Evolutionary conservation across 2,113 vertebrate genomes (phyloP).

Genomic region (Salvelinus alpinus): DNA sequence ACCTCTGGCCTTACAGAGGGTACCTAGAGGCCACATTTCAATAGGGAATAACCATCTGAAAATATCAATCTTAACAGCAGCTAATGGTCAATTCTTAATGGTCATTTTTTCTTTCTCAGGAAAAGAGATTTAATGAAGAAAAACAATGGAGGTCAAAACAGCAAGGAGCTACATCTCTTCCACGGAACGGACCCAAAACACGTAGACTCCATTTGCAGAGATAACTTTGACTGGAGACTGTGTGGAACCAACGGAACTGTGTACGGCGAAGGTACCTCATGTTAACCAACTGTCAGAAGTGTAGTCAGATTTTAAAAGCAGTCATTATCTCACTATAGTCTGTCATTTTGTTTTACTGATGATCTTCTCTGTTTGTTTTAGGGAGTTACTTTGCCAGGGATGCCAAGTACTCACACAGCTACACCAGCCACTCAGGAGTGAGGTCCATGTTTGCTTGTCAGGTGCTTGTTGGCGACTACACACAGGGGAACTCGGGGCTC

Average conservation of each 20-base stretch:
- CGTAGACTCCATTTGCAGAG: constrained; percentile 63
- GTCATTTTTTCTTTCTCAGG: constrained; percentile 49
- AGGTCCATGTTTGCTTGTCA: constrained; percentile 84
- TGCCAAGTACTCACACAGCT: constrained; percentile 82
- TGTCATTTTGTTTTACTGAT: background rate
- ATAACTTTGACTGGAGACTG: constrained; percentile 82
- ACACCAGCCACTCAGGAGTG: constrained; percentile 37
- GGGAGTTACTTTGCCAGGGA: constrained; percentile 93
- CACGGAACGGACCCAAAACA: constrained; percentile 65
- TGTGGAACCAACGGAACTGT: constrained; percentile 75
- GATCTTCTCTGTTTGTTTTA: constrained; percentile 47
- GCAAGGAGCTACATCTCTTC: constrained; percentile 74
- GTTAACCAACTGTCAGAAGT: background rate
- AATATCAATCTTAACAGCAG: too few relatives aligned
- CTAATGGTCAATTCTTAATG: background rate
- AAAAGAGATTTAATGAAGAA: constrained; percentile 80
- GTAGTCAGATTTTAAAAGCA: too few relatives aligned
- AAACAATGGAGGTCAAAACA: constrained; percentile 49
- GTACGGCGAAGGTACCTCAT: constrained; percentile 74
- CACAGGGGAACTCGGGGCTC: constrained; percentile 68
- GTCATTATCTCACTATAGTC: too few relatives aligned
- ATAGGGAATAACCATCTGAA: too few relatives aligned
- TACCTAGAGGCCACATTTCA: too few relatives aligned
- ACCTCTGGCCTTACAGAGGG: too few relatives aligned
- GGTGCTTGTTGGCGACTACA: constrained; percentile 85